Evolutionary conservation across 2,797 vertebrate genomes (phyloP).

Genomic region (Antrozous pallidus): DNA sequence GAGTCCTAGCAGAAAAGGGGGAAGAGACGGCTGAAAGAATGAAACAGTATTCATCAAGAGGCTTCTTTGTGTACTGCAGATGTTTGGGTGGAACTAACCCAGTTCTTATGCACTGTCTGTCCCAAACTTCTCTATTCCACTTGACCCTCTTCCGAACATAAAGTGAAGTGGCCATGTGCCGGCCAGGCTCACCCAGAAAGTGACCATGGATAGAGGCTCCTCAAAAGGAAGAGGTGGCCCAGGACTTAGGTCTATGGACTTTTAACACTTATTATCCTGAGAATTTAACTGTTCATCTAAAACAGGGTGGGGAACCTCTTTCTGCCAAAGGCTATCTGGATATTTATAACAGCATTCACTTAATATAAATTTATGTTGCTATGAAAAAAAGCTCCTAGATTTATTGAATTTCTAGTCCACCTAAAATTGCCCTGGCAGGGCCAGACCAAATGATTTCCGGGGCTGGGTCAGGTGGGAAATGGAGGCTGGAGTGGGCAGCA

Average conservation of each 20-base stretch:
- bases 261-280: background rate
- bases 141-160: background rate
- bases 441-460: too few species aligned
- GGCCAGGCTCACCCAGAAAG: background rate
- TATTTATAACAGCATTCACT: too few species aligned
- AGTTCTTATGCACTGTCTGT: constrained; percentile 7
- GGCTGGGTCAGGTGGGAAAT: background rate
- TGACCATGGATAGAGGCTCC: background rate
- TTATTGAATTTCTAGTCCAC: too few species aligned
- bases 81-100: background rate
- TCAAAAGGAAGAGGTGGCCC: background rate
- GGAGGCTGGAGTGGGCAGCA: background rate
- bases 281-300: background rate
- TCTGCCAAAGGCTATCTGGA: too few species aligned
- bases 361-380: too few species aligned
- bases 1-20: background rate
- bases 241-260: background rate
- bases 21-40: background rate
- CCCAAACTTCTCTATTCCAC: background rate
- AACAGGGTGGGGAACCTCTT: background rate
- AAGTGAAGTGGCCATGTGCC: background rate
- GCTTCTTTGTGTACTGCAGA: background rate
- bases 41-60: background rate
- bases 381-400: too few species aligned
- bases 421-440: background rate